A percentile compares a stretch with the other conserved stretches of the same genome.
phyloP scores from a whole-genome alignment of 2,113 vertebrate genomes.

The Menura novaehollandiae region DNA sequence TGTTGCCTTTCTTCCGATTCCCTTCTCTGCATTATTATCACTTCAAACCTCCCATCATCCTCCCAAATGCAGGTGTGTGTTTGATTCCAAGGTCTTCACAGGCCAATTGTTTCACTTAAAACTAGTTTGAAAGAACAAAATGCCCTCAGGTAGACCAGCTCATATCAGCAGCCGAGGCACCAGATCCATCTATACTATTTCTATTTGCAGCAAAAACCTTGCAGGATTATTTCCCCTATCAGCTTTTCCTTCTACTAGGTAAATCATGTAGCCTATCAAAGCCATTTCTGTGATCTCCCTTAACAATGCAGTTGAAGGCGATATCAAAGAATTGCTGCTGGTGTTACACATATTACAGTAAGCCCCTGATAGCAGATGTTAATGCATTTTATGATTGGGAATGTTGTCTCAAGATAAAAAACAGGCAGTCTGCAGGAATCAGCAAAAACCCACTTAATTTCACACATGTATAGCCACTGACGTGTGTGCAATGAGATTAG shows the following conservation, averaged over 20 bases:
- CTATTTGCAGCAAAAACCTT: neutral
- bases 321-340: slow-evolving; percentile 60
- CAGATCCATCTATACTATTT: neutral
- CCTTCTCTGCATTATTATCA: neutral
- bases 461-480: slow-evolving; percentile 54
- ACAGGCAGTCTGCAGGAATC: slow-evolving; percentile 33
- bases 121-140: neutral
- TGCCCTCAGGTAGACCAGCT: neutral
- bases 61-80: neutral
- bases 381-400: slow-evolving; percentile 51
- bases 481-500: slow-evolving; percentile 44
- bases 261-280: slow-evolving; percentile 54
- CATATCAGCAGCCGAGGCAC: neutral
- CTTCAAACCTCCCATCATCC: neutral
- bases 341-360: slow-evolving; percentile 49
- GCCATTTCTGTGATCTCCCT: slow-evolving; percentile 46
- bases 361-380: slow-evolving; percentile 59
- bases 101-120: neutral
- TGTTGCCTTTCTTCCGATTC: neutral
- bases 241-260: slow-evolving; percentile 37
- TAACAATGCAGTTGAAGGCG: slow-evolving; percentile 44
- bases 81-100: neutral
- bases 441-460: slow-evolving; percentile 62
- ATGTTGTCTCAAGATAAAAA: slow-evolving; percentile 70
- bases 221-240: slow-evolving; percentile 47